These are phyloP conservation scores for Chlorodrepanis virens DNA, from an alignment of 2,113 vertebrate genomes.

Conservation along the genomic window DNA sequence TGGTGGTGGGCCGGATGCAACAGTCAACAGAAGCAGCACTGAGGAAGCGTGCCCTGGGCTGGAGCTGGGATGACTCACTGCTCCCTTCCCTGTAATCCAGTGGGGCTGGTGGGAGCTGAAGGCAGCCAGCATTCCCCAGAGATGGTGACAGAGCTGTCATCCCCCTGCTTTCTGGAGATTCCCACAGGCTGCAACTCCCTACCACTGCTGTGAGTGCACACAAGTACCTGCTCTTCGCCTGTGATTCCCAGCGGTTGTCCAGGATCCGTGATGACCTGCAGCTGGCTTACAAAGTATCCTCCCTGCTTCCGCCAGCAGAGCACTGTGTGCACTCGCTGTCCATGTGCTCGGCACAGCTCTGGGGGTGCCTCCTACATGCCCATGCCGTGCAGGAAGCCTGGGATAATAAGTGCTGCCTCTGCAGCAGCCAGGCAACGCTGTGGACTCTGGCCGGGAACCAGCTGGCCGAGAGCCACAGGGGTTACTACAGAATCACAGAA, in stretches of 20 bases:
- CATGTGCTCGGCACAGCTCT: not conserved
- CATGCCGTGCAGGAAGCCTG: not conserved
- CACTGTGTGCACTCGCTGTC: fast-evolving
- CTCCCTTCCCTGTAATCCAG: not conserved
- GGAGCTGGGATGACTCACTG: not conserved
- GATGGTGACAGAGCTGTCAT: not conserved
- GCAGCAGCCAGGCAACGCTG: fast-evolving
- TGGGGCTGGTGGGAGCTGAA: not conserved
- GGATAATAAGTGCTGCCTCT: not conserved
- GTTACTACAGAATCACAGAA: not conserved
- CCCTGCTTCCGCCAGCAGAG: not conserved
- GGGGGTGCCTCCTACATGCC: fast-evolving
- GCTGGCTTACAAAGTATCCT: not conserved
- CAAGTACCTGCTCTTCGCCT: fast-evolving
- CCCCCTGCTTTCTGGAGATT: not conserved
- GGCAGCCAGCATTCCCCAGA: not conserved
- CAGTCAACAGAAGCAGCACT: not conserved
- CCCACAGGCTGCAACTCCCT: not conserved
- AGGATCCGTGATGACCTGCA: fast-evolving
- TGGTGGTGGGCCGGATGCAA: not conserved
- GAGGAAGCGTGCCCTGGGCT: not conserved
- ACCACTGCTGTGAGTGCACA: fast-evolving
- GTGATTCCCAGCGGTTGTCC: fast-evolving
- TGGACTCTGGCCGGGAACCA: not conserved
- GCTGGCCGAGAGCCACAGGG: not conserved